Base-by-base conservation (phyloP, 35 echinoderm and acorn worm genomes). In the Ophioderma brevispina region DNA sequence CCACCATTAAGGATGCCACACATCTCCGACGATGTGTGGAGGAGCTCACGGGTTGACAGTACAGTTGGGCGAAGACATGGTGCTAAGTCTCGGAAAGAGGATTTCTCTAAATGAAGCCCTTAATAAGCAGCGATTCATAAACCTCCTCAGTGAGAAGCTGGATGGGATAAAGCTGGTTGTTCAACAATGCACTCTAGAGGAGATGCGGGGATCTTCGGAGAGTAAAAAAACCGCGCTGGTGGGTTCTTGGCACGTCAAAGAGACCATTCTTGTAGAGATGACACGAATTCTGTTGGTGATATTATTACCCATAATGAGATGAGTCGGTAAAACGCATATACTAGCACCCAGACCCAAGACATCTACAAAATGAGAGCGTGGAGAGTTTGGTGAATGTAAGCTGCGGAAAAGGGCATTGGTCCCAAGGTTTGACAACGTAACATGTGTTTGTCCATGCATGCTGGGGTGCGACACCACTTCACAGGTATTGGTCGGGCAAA, bases 121-220 rank as follows among this genome's bases (percentile, higher is more conserved):
- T 0, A 94, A 94, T 87, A 94, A 90, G 41, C 92, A 94, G 39
- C 39, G 77, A 28, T 94, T 35, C 86, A 90, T 13, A 83, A 75
- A 19, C 36, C 90, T 4, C 85, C 90, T 13, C 75, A n/a, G 87
- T 43, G 30, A 50, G 13, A 31, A 81, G 36, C 79, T 63, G n/a
- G n/a, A n/a, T n/a, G n/a, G 21, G 28, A 70, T 1, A 18, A 37
- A 32, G 18, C 18, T 52, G 81, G 81, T 31, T 55, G 40, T 31
- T 15, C 8, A 40, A 32, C 32, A 39, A 14, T 28, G 1, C 87
- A 89, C 35, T 76, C 87, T 33, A 34, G 31, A 34, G 78, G 2
- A 1, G 88, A 90, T 83, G 88, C 79, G 17, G 79, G 46, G 8
- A 70, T 18, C 80, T 83, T 35, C 63, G n/a, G 3, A 90, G 82